Percentiles rank a stretch among this genome's conserved stretches.
Conservation (phyloP, 2,888 invertebrate species). For the Apocheima hispidaria region DNA sequence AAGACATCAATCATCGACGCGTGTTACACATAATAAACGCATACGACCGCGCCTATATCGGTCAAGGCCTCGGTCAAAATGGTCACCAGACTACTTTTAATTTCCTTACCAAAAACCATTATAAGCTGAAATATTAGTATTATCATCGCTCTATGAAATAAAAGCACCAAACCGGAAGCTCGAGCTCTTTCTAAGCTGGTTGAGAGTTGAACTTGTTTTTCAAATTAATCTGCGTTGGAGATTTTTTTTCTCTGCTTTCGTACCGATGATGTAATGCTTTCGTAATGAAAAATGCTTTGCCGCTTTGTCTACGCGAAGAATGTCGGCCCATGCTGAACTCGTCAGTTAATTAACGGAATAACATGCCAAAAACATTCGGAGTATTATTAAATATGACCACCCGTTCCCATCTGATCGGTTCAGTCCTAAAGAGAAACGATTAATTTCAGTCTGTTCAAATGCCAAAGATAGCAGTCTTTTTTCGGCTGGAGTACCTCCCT, state of each 20-base stretch:
- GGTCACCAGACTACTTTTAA: constrained; percentile 61
- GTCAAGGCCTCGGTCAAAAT: constrained; percentile 71
- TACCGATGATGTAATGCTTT: constrained; percentile 23
- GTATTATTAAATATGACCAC: constrained; percentile 2
- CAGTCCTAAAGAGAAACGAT: constrained; percentile 10
- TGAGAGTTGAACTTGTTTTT: constrained; percentile 41
- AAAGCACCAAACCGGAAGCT: constrained; percentile 20
- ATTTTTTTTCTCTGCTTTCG: constrained; percentile 22
- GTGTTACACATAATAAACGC: constrained; percentile 39
- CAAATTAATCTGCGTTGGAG: constrained; percentile 16
- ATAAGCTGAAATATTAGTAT: constrained; percentile 6
- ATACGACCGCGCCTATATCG: constrained; percentile 62
- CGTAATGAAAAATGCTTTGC: constrained; percentile 21
- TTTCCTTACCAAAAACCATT: constrained; percentile 48
- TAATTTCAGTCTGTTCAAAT: background rate
- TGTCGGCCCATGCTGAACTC: background rate
- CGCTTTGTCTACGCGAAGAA: constrained; percentile 17
- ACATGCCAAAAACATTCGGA: background rate
- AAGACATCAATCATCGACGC: constrained; percentile 42
- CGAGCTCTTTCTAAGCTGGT: constrained; percentile 30
- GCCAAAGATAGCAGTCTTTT: background rate
- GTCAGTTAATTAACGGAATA: constrained; percentile 16
- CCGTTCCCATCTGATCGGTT: background rate
- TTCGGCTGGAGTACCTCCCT: background rate
- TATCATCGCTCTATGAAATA: constrained; percentile 2